These are phyloP conservation scores for Clarias fuscus DNA, from an alignment of 2,797 vertebrate species.

Conservation along the genomic window DNA sequence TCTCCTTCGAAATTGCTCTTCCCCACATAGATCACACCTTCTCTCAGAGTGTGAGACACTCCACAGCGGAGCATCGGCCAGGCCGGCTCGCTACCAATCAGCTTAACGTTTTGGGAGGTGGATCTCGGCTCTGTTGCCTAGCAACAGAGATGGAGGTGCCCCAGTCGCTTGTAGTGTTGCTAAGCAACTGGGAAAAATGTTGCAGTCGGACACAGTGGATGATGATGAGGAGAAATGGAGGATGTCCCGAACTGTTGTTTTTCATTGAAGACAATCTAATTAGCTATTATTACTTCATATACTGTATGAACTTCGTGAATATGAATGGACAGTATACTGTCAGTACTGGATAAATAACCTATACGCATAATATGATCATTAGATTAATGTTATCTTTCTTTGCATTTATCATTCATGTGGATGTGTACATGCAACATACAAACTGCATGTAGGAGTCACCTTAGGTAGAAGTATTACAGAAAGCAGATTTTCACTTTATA, in stretches of 20 bases:
- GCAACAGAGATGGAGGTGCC: constrained; percentile 69
- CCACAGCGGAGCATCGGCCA: constrained; percentile 24
- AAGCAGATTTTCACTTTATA: neutral
- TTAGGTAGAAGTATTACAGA: no score
- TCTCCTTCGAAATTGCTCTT: constrained; percentile 3
- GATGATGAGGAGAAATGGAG: constrained; percentile 24
- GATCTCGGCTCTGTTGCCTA: constrained; percentile 72
- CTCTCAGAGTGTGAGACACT: constrained; percentile 35
- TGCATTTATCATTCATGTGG: neutral
- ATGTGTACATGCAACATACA: neutral
- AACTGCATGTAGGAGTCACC: no score
- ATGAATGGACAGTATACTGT: neutral
- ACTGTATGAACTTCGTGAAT: neutral
- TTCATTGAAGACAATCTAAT: constrained; percentile 2
- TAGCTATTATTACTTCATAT: neutral
- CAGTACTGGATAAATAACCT: neutral
- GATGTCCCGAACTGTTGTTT: constrained; percentile 7
- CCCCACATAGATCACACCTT: constrained; percentile 34
- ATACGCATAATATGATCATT: neutral
- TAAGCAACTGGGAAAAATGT: constrained; percentile 53
- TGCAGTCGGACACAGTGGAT: constrained; percentile 46
- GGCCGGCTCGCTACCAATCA: constrained; percentile 54
- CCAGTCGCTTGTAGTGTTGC: constrained; percentile 58
- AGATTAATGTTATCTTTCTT: neutral
- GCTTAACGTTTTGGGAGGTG: constrained; percentile 48